phyloP scores from a whole-genome alignment of 1,140 invertebrate genomes.

The Drosophila lini region DNA sequence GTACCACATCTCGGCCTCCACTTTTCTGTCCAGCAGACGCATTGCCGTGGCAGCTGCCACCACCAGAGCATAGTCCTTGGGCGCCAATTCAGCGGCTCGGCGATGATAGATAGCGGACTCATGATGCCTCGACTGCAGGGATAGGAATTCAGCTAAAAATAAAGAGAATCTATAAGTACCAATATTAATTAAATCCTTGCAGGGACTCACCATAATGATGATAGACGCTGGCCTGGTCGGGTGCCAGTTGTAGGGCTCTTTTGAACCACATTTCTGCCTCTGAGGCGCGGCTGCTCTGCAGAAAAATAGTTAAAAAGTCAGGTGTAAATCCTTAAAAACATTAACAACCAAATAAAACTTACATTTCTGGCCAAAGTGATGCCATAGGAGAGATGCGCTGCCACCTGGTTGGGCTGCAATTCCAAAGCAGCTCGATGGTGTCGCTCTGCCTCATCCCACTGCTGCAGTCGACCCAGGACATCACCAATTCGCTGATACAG shows the following conservation, averaged over 20 bases:
- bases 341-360: conserved; percentile 83
- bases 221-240: conserved; percentile 92
- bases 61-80: conserved; percentile 92
- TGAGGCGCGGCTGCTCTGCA: conserved; percentile 90
- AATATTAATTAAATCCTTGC: neutral
- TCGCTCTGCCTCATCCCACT: conserved; percentile 92
- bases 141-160: conserved; percentile 90
- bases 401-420: conserved; percentile 93
- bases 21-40: conserved; percentile 90
- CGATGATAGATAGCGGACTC: conserved; percentile 93
- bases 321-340: neutral
- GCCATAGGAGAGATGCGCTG: conserved; percentile 95
- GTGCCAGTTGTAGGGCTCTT: conserved; percentile 92
- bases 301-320: neutral
- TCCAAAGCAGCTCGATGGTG: conserved; percentile 93
- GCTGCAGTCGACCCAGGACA: conserved; percentile 91
- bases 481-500: conserved; percentile 87
- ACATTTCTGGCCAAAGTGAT: conserved; percentile 95
- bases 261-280: conserved; percentile 96
- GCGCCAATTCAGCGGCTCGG: conserved; percentile 90
- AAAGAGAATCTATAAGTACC: neutral
- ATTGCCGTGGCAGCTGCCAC: conserved; percentile 94
- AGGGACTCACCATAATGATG: conserved; percentile 91
- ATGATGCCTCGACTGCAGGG: conserved; percentile 89
- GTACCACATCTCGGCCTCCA: conserved; percentile 94